These are phyloP conservation scores for Stomorhina lunata DNA, from an alignment of 2,888 invertebrate species.

Conservation along the genomic window DNA sequence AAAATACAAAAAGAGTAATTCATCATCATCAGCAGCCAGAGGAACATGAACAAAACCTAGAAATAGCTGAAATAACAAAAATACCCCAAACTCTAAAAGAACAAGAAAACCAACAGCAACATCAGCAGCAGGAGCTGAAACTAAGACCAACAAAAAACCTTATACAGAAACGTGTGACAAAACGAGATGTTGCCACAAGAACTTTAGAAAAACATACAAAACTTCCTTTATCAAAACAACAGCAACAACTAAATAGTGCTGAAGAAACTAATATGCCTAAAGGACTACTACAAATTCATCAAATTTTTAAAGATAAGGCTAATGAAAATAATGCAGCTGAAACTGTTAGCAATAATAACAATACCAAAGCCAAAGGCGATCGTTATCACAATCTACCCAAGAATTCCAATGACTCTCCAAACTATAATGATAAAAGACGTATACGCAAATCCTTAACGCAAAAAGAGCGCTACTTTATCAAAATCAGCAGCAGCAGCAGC, in stretches of 20 bases:
- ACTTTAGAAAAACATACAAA: conserved; percentile 26
- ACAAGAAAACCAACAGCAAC: conserved; percentile 30
- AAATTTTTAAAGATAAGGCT: conserved; percentile 38
- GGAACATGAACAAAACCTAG: not conserved
- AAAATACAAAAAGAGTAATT: conserved; percentile 74
- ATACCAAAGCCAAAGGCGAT: conserved; percentile 53
- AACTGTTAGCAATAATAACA: conserved; percentile 59
- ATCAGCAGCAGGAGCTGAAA: too few relatives aligned
- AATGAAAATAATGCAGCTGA: conserved; percentile 47
- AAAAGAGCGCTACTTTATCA: conserved; percentile 64
- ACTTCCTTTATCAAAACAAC: conserved; percentile 17
- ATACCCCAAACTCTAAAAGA: conserved; percentile 13
- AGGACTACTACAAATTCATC: conserved; percentile 63
- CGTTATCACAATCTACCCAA: conserved; percentile 59
- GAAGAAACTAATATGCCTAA: conserved; percentile 29
- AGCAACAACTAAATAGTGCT: conserved; percentile 20
- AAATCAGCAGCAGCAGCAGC: conserved; percentile 56
- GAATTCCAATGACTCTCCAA: conserved; percentile 4
- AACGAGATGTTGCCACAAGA: conserved; percentile 64
- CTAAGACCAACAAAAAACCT: conserved; percentile 13
- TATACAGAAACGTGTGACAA: conserved; percentile 53
- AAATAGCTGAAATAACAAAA: conserved; percentile 2
- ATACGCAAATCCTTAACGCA: conserved; percentile 76
- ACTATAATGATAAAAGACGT: conserved; percentile 71
- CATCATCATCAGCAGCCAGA: conserved; percentile 69